Base-by-base conservation (phyloP, 2,113 vertebrate species). In the Gnathonemus longibarbis region DNA sequence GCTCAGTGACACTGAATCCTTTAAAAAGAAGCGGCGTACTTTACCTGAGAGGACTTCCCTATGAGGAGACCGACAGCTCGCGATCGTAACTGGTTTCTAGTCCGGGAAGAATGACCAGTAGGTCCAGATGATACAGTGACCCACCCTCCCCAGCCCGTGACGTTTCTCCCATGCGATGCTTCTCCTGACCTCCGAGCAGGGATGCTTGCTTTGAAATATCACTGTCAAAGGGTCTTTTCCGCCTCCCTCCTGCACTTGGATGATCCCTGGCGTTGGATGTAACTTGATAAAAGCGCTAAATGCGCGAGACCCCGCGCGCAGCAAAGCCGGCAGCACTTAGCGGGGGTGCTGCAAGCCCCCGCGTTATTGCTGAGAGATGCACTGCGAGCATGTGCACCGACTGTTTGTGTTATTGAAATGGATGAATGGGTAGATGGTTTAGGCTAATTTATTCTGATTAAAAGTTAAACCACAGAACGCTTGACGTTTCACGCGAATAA, bases 31-130 rank as follows among this genome's bases (percentile, higher is more conserved):
- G 70, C 45, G 31, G 15, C 46, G 89, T 85, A 90, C 89, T 85
- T 19, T 90, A 90, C 89, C 89, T 90, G 89, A 86, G 42, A 52
- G 84, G 62, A 90, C 89, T 56, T 85, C 84, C 53, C 83, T 83
- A 62, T 85, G n/a, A 85, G 50, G 56, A 62, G 19, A 89, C 31
- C 80, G 49, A 58, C 39, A 84, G 80, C 11, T 74, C 74, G 27
- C 70, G 39, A 17, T 27, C 49, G 74, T 39, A 19, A 84, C 89
- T 83, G 74, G 50, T 84, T 58, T 52, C 42, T 52, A 80, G 74
- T 89, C 83, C 39, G 21, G 89, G 35, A 24, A 27, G 31, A 42
- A 74, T 87, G 35, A 52, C 39, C 46, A 77, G 48, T 45, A 5
- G 49, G 27, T 56, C 52, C 56, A n/a, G 62, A 87, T 62, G 58